Evolutionary conservation across 2,888 invertebrate genomes (phyloP), one percentile per base, ranked within the genome.

Genomic region (Drosophila fungiperda): DNA sequence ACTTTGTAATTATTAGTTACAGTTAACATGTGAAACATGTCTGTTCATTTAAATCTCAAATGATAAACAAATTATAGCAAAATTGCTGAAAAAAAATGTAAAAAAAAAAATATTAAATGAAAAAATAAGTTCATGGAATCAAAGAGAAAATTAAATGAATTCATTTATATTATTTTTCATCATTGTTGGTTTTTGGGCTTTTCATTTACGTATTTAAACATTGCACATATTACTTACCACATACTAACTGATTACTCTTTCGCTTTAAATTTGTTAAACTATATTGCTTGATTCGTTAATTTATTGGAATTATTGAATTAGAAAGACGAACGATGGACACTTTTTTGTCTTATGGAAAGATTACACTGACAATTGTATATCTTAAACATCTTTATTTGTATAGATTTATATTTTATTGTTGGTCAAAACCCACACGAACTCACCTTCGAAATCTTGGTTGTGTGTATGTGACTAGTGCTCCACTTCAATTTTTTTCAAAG

Each of bases 61-160:
- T 35, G 45, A 33, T 40, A 57, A 40, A 61, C n/a, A 23, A 20
- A 50, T 45, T 23, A 59, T 33, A 40, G 23, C n/a, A 17, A 63
- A 40, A 17, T 36, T 48, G 17, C n/a, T 48, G 36, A 52, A 35
- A 62, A 40, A 2, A 23, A 9, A 20, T 49, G 17, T 17, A 35
- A 33, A 15, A 4, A 45, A 68, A n/a, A 52, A 50, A 48, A 17
- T 15, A 48, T 8, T 3, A 23, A 54, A 52, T 29, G 45, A 48
- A 48, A 26, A 35, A 35, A 40, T 15, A 26, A 49, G n/a, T 54
- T 68, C 26, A 61, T 45, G 45, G 45, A 61, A 17, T 48, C 70
- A 32, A 59, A 64, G 63, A 48, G 53, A 73, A 75, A 71, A 88
- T 88, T 83, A 88, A 83, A 88, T 78, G 70, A 76, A 76, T 66